phyloP scores from a whole-genome alignment of 2,888 invertebrate genomes.

The Proisotoma minuta region DNA sequence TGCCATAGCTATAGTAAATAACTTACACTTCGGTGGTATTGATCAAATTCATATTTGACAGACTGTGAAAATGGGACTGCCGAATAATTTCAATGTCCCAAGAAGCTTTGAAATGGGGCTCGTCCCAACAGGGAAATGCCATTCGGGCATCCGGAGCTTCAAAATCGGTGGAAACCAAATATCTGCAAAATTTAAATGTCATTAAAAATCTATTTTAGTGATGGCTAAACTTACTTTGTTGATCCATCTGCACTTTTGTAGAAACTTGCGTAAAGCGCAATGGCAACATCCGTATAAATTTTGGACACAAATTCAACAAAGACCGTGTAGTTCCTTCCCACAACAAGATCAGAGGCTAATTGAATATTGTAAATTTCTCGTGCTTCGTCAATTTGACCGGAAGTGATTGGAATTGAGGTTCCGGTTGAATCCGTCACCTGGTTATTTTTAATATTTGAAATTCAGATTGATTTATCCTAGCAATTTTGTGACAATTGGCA shows the following conservation, averaged over 20 bases:
- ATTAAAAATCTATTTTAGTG: neutral
- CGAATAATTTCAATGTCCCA: conserved; percentile 32
- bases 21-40: conserved; percentile 8
- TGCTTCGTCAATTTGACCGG: neutral
- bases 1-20: too few relatives aligned
- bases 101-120: conserved; percentile 38
- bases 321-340: conserved; percentile 1
- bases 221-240: neutral
- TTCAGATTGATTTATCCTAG: too few relatives aligned
- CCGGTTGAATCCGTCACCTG: too few relatives aligned
- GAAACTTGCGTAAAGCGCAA: neutral
- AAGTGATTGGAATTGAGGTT: too few relatives aligned
- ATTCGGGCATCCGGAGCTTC: conserved; percentile 36
- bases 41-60: conserved; percentile 30
- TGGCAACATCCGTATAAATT: neutral
- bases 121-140: conserved; percentile 38
- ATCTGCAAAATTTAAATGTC: conserved; percentile 10
- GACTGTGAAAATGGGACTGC: conserved; percentile 20
- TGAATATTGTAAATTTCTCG: neutral
- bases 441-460: too few relatives aligned
- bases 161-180: conserved; percentile 37
- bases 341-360: neutral
- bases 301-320: neutral
- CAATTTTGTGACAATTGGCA: too few relatives aligned
- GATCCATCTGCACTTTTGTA: conserved; percentile 1